Base-by-base conservation (phyloP, 2,113 vertebrate genomes). In the Dendropsophus ebraccatus region DNA sequence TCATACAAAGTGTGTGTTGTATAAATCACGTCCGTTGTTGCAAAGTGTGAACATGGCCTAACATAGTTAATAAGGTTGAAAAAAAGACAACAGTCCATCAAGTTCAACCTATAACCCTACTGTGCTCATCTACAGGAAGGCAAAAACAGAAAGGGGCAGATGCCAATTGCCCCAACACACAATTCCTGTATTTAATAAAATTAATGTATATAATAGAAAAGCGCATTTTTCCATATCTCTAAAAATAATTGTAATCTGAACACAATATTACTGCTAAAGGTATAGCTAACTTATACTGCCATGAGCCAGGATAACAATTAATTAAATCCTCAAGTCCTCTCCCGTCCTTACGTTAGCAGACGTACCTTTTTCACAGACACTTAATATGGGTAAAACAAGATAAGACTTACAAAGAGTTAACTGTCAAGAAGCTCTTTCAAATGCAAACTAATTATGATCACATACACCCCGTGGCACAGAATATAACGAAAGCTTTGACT, bases 401-500 rank as follows among this genome's bases (percentile, higher is more conserved):
- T 23, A 81, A 47, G 78, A 65, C 41, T n/a, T 32, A n/a, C 9
- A 74, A 81, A 67, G 21, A 81, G 65, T 81, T 86, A 80, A 86
- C 50, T 80, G 76, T 56, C 69, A 81, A 35, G 65, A 58, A 87
- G n/a, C 30, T 25, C 52, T 81, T 87, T 73, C 50, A 58, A 74
- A 81, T 81, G 77, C 11, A 74, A 87, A 81, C 77, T 86, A 72
- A 86, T 56, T 74, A 87, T 81, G 52, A 72, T 62, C 41, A 50
- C 54, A 81, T 69, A 60, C 77, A 81, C 77, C 85, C 85, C 32
- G 52, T 86, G 75, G 84, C 77, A 81, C 32, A 23, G 77, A 60
- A 60, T 81, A 81, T 81, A 86, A 81, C 84, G 80, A 86, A 81
- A 69, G 84, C 52, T 73, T 45, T 72, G 77, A 79, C 62, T 79